Evolutionary conservation across 2,797 vertebrate genomes (phyloP), one percentile per base, ranked within the genome.

Genomic region (Poecilia picta): DNA sequence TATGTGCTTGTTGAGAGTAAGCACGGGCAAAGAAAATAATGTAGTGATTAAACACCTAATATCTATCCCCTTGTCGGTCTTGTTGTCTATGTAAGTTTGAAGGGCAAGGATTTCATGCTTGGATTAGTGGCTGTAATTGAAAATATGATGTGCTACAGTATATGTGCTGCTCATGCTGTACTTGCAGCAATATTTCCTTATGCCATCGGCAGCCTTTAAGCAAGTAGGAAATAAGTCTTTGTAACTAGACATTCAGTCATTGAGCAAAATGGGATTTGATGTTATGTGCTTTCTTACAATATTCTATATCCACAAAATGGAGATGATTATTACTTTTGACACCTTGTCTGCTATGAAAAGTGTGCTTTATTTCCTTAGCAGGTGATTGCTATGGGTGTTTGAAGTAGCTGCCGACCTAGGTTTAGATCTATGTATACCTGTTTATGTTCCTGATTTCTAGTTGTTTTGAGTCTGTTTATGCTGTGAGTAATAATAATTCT

Each of bases 401-500:
- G 20, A 33, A 73, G 33, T 75, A 15, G 77, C 23, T 80, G 62
- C 43, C 71, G 74, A 28, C 68, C 75, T 70, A 64, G 33, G 66
- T 71, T 77, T 31, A 33, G 3, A 75, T 78, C 73, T 57, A 47
- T 74, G 71, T 31, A 75, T 51, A 20, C 12, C 62, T 73, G 15
- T 77, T 49, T 73, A 28, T 68, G 53, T 73, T 1, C 55, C 45
- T 59, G 43, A 31, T 45, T 74, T 82, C 77, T 74, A 74, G 78
- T 75, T 72, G 53, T 16, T 59, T 68, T 59, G 77, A 31, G 20
- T 59, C 12, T 64, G 41, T 83, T 82, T 81, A 66, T 31, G 64
- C 8, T n/a, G 25, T 79, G 83, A 84, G 45, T 90, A 80, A 78
- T 72, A 2, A 33, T 46, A 64, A 51, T 79, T 53, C 73, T 47